These are phyloP conservation scores for Equus quagga DNA, from an alignment of 2,113 vertebrate species.

Conservation along the genomic window DNA sequence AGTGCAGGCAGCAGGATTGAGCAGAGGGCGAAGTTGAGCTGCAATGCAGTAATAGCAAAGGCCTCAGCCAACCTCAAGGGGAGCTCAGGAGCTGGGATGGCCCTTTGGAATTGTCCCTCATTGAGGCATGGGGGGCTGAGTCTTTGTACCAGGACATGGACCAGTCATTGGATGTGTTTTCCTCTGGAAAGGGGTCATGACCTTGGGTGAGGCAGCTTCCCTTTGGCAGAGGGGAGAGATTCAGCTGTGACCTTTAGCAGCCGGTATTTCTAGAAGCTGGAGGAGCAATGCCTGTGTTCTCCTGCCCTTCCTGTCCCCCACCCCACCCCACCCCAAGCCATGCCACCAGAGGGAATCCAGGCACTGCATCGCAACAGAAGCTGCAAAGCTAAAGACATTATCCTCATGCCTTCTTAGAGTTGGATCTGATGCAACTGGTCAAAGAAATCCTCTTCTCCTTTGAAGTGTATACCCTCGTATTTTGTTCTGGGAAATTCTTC, in stretches of 20 bases:
- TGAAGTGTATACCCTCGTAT: background rate
- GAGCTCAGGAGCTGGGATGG: background rate
- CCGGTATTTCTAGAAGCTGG: background rate
- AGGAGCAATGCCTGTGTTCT: background rate
- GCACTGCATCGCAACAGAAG: no score
- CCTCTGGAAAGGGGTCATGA: background rate
- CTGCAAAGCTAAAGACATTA: background rate
- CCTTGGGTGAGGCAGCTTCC: no score
- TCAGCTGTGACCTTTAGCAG: background rate
- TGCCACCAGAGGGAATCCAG: background rate
- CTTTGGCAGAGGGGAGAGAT: no score
- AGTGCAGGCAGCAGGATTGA: background rate
- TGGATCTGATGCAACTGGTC: background rate
- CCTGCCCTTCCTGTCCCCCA: rapidly evolving
- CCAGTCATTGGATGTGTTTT: background rate
- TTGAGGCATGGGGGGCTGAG: background rate
- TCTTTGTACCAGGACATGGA: background rate
- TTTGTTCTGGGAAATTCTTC: background rate
- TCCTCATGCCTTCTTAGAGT: background rate
- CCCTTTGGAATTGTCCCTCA: background rate
- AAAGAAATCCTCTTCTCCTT: background rate
- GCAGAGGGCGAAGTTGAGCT: background rate
- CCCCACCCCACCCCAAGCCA: no score
- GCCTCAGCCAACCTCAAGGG: background rate
- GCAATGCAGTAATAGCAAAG: no score